phyloP scores from a whole-genome alignment of 2,888 invertebrate genomes.

The Rhagium mordax region DNA sequence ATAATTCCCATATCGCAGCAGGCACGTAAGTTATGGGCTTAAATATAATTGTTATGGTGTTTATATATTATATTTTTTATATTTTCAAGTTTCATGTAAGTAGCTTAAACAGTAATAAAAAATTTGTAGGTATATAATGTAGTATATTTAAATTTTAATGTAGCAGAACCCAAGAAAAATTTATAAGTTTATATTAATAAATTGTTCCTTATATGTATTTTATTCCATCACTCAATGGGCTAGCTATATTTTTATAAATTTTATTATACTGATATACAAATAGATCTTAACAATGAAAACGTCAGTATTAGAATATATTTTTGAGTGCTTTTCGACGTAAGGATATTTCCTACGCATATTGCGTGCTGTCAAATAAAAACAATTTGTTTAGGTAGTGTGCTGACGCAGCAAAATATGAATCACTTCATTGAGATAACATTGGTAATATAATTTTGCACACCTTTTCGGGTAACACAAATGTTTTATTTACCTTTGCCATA shows the following conservation, averaged over 20 bases:
- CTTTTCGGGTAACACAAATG: conserved; percentile 6
- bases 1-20: too few relatives aligned
- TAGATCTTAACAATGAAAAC: neutral
- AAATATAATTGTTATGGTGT: neutral
- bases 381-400: neutral
- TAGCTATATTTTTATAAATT: neutral
- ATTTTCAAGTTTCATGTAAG: neutral
- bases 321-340: neutral
- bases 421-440: conserved; percentile 15
- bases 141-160: too few relatives aligned
- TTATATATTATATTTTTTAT: neutral
- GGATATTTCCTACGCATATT: conserved; percentile 17
- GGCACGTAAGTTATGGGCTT: too few relatives aligned
- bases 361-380: conserved; percentile 8
- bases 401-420: conserved; percentile 20
- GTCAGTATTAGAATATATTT: neutral
- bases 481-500: conserved; percentile 1
- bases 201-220: neutral
- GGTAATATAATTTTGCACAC: neutral
- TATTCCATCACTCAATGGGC: neutral
- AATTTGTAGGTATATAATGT: too few relatives aligned
- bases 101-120: too few relatives aligned
- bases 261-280: neutral
- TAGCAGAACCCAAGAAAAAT: too few relatives aligned
- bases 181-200: too few relatives aligned